These are phyloP conservation scores for Hydrocynus forskahlii DNA, from an alignment of 2,797 vertebrate species.

Conservation along the genomic window DNA sequence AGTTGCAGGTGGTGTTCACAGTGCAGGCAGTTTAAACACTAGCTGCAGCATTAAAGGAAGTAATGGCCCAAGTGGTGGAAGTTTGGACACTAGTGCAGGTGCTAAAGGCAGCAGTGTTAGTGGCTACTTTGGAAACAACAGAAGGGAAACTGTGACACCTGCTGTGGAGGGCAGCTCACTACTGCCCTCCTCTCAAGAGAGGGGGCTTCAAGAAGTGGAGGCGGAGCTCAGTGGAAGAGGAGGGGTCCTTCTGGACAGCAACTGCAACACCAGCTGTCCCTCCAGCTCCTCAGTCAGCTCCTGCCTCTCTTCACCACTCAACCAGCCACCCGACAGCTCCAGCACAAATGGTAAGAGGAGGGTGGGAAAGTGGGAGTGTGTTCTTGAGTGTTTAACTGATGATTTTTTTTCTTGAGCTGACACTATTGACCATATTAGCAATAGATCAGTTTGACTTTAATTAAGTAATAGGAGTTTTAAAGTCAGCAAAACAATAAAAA, in stretches of 20 bases:
- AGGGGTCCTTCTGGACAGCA: constrained; percentile 60
- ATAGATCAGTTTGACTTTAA: background rate
- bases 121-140: constrained; percentile 51
- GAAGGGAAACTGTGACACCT: constrained; percentile 14
- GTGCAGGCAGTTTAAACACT: background rate
- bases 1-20: background rate
- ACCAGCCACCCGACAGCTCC: constrained; percentile 62
- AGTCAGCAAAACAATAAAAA: too few species aligned
- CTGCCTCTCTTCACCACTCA: constrained; percentile 66
- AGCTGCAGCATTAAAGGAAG: constrained; percentile 2
- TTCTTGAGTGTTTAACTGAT: background rate
- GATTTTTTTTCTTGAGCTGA: background rate
- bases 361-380: background rate
- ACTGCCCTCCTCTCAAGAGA: constrained; percentile 69
- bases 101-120: constrained; percentile 38
- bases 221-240: constrained; percentile 68
- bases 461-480: too few species aligned
- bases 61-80: background rate
- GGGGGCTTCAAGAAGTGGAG: constrained; percentile 75
- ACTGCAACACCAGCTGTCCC: constrained; percentile 66
- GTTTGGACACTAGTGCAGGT: constrained; percentile 47
- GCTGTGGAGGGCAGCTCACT: constrained; percentile 70
- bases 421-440: background rate
- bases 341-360: constrained; percentile 63
- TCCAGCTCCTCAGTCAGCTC: constrained; percentile 45